phyloP scores from a whole-genome alignment of 2,888 invertebrate genomes.

The Xylocampa areola region DNA sequence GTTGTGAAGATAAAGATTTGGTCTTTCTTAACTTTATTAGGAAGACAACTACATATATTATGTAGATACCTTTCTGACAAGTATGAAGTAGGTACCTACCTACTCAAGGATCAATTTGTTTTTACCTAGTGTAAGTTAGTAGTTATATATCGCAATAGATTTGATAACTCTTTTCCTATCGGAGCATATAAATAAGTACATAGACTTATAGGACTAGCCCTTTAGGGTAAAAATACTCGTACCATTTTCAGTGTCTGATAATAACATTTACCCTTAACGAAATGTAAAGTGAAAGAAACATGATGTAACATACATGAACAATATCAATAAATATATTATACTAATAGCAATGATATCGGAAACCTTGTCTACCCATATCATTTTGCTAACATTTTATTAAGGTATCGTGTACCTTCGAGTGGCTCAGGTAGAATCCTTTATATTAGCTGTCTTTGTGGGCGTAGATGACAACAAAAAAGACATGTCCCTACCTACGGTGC shows the following conservation, averaged over 20 bases:
- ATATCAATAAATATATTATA: conserved; percentile 27
- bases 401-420: conserved; percentile 47
- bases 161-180: too few species aligned
- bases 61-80: too few species aligned
- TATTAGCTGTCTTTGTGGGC: conserved; percentile 59
- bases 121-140: too few species aligned
- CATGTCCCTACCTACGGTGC: conserved; percentile 59
- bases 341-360: conserved; percentile 43
- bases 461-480: conserved; percentile 63
- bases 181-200: too few species aligned
- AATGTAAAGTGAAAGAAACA: conserved; percentile 19
- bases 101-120: too few species aligned
- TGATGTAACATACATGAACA: conserved; percentile 16
- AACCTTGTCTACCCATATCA: conserved; percentile 48
- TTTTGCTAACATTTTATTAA: conserved; percentile 52
- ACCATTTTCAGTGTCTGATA: background rate
- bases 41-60: background rate
- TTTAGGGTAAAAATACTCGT: too few species aligned
- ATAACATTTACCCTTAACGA: conserved; percentile 1
- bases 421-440: conserved; percentile 69
- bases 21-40: background rate
- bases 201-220: too few species aligned
- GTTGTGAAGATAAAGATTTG: conserved; percentile 8
- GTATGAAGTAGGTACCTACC: too few species aligned
- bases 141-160: too few species aligned